A percentile compares a stretch with the other conserved stretches of the same genome.
phyloP scores from a whole-genome alignment of 2,888 invertebrate species.

The Oasisia sp. region DNA sequence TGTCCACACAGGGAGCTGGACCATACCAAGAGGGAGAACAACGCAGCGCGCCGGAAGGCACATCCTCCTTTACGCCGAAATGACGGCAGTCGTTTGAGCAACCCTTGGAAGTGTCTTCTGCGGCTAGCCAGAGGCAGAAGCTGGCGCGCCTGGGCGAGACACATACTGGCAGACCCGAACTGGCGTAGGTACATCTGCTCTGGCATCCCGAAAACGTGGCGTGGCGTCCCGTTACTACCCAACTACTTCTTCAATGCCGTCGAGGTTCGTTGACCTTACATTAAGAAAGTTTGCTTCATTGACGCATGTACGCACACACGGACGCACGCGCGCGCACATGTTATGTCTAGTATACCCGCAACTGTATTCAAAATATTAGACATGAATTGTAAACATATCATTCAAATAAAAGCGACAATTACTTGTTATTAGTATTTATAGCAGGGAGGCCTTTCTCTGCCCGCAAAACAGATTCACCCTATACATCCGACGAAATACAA shows the following conservation, averaged over 20 bases:
- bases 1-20: not conserved
- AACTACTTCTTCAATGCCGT: not conserved
- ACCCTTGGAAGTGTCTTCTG: not conserved
- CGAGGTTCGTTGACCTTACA: not conserved
- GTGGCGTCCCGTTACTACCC: not conserved
- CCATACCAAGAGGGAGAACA: not conserved
- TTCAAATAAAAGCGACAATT: too few species aligned
- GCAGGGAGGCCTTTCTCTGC: too few species aligned
- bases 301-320: too few species aligned
- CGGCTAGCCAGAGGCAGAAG: not conserved
- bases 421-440: too few species aligned
- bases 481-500: too few species aligned
- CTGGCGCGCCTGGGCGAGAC: not conserved
- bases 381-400: too few species aligned
- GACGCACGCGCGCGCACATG: too few species aligned
- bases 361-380: too few species aligned
- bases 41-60: not conserved
- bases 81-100: not conserved
- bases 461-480: too few species aligned
- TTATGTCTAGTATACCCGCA: too few species aligned
- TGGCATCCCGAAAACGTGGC: not conserved
- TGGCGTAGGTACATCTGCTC: not conserved
- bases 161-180: not conserved
- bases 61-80: not conserved
- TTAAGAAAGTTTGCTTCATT: conserved; percentile 99